Percentiles rank a stretch among this genome's conserved stretches.
These are phyloP conservation scores for Actenoides hombroni DNA, from an alignment of 2,113 vertebrate genomes.

Conservation along the genomic window DNA sequence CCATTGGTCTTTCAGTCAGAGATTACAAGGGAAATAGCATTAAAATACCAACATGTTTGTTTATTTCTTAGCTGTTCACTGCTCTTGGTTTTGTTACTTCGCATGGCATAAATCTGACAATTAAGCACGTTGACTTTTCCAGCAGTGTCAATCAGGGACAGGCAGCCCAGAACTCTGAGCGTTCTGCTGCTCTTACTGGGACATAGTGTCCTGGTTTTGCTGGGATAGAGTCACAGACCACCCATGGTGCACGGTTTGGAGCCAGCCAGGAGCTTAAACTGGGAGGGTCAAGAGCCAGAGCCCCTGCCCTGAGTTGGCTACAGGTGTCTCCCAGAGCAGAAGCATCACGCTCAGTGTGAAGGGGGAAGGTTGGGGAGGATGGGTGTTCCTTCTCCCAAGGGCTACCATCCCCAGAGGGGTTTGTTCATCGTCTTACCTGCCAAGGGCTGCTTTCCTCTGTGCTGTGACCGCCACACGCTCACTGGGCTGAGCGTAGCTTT, in stretches of 20 bases:
- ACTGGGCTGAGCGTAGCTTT: too few relatives aligned
- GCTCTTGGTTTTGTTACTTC: not conserved
- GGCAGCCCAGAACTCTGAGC: not conserved
- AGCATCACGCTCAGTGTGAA: not conserved
- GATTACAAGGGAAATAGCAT: not conserved
- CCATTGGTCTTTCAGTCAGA: not conserved
- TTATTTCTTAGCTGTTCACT: not conserved
- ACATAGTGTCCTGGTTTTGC: not conserved
- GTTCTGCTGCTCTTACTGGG: not conserved
- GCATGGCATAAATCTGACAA: conserved; percentile 2
- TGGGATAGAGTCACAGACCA: not conserved
- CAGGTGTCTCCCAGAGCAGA: not conserved
- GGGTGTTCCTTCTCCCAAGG: not conserved
- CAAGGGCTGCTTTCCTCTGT: too few relatives aligned
- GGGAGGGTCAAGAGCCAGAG: too few relatives aligned
- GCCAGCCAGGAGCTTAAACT: not conserved
- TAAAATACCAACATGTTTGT: not conserved
- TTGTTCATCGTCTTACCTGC: too few relatives aligned
- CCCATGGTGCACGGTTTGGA: not conserved
- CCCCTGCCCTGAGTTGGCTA: too few relatives aligned
- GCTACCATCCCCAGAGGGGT: not conserved
- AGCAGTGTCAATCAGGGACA: not conserved
- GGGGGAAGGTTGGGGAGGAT: not conserved
- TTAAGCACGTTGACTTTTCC: not conserved
- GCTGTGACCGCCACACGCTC: too few relatives aligned